Evolutionary conservation across 2,888 invertebrate genomes (phyloP).

Genomic region (Lepidonotus clava): DNA sequence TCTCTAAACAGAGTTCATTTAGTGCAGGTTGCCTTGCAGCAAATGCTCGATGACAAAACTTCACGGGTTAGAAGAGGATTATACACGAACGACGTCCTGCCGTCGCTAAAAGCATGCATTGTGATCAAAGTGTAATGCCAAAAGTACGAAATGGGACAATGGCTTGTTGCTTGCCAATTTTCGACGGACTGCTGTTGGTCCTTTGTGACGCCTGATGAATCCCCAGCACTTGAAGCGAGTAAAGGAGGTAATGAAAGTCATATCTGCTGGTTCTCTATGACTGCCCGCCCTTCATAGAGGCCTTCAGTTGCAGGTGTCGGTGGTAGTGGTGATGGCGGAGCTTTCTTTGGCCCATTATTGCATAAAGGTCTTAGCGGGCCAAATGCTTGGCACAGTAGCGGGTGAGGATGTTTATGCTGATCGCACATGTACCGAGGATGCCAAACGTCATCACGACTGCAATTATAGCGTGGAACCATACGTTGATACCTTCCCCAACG

Average conservation of each 20-base stretch:
- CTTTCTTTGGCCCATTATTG: too few relatives aligned
- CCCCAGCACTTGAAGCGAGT: too few relatives aligned
- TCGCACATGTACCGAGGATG: conserved; percentile 55
- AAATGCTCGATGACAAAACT: neutral
- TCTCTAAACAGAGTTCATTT: too few relatives aligned
- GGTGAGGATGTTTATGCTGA: conserved; percentile 58
- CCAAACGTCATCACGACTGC: conserved; percentile 56
- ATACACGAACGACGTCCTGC: neutral
- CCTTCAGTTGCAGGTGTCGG: neutral
- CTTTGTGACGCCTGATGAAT: too few relatives aligned
- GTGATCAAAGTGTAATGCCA: conserved; percentile 35
- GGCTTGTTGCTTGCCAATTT: too few relatives aligned
- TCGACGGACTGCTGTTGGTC: too few relatives aligned
- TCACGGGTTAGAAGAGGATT: neutral
- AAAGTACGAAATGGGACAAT: conserved; percentile 7
- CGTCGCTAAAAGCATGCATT: conserved; percentile 41
- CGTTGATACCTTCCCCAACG: conserved; percentile 56
- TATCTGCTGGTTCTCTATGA: too few relatives aligned
- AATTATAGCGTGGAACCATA: conserved; percentile 56
- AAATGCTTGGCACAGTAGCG: conserved; percentile 56
- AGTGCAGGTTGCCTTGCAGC: neutral
- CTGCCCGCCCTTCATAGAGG: too few relatives aligned
- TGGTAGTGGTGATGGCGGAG: too few relatives aligned
- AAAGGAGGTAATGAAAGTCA: too few relatives aligned
- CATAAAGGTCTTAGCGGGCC: neutral